Percentiles rank a stretch among this genome's conserved stretches.
phyloP scores from a whole-genome alignment of 2,888 invertebrate species.

The Zhengitettix transpicula region DNA sequence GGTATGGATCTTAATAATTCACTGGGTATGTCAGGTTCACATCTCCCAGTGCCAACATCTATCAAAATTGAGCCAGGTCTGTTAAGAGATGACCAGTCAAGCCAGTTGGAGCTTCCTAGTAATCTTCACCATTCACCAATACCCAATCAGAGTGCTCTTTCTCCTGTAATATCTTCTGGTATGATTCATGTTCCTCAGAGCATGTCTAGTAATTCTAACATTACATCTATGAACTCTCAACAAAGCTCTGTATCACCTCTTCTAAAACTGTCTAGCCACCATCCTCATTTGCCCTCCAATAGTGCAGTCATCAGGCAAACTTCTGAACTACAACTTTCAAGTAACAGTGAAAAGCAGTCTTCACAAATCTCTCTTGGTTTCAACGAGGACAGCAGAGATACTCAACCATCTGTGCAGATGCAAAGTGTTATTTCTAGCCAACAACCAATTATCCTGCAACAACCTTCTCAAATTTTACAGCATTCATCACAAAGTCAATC shows the following conservation, averaged over 20 bases:
- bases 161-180: background rate
- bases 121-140: background rate
- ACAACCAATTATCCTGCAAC: constrained; percentile 2
- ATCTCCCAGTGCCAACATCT: background rate
- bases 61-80: constrained; percentile 11
- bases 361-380: background rate
- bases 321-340: background rate
- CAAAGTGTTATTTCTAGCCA: background rate
- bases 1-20: background rate
- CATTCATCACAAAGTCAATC: constrained; percentile 1
- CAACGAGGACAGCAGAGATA: background rate
- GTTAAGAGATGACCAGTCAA: constrained; percentile 18
- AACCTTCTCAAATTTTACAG: background rate
- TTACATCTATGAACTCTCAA: background rate
- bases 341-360: background rate
- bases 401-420: background rate
- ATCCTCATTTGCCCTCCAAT: background rate
- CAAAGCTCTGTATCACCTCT: background rate
- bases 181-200: background rate
- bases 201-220: background rate
- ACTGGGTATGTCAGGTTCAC: background rate
- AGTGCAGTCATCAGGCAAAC: constrained; percentile 1
- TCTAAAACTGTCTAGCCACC: constrained; percentile 1
- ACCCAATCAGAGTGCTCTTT: background rate
- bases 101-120: background rate